Evolutionary conservation across 2,797 vertebrate species (phyloP).

Genomic region (Loriculus beryllinus): DNA sequence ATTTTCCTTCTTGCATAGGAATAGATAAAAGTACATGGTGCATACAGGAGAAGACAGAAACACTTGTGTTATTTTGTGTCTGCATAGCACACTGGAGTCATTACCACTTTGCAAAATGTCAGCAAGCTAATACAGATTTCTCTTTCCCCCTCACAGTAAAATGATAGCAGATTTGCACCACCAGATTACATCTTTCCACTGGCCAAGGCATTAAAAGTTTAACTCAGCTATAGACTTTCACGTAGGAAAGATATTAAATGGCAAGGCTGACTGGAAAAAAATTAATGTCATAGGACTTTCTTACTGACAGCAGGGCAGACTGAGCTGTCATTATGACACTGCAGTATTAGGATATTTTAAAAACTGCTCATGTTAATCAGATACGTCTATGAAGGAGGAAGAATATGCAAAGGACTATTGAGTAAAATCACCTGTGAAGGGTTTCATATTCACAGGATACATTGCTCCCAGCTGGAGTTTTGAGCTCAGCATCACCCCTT

Average conservation of each 20-base stretch:
- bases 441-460: not conserved
- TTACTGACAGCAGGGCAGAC: not conserved
- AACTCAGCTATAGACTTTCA: not conserved
- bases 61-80: not conserved
- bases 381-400: not conserved
- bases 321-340: not conserved
- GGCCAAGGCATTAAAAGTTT: not conserved
- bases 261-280: not conserved
- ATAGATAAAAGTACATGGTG: not conserved
- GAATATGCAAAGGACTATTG: not conserved
- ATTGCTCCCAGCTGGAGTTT: not conserved
- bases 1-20: not conserved
- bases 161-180: not conserved
- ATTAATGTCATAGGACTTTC: not conserved
- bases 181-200: not conserved
- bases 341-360: not conserved
- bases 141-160: not conserved
- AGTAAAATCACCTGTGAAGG: not conserved
- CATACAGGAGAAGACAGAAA: not conserved
- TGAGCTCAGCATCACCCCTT: not conserved
- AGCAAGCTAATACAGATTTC: not conserved
- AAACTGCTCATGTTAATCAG: not conserved
- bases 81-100: not conserved
- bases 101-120: not conserved
- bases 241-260: not conserved